phyloP scores from a whole-genome alignment of 2,888 invertebrate genomes.

The Drosophila tripunctata region DNA sequence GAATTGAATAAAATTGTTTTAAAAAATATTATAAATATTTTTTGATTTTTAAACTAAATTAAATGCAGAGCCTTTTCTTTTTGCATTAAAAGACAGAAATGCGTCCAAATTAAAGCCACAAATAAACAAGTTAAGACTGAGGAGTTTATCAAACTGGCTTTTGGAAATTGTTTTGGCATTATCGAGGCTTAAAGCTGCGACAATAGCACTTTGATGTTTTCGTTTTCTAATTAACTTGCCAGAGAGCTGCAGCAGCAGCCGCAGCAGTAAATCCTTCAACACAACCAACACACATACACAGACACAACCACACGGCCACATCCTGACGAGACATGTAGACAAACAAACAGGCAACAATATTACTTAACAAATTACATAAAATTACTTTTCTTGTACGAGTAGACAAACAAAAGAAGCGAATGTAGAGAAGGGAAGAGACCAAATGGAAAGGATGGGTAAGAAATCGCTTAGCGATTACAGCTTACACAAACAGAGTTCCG shows the following conservation, averaged over 20 bases:
- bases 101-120: background rate
- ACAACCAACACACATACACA: background rate
- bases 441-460: constrained; percentile 8
- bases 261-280: constrained; percentile 58
- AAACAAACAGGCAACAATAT: constrained; percentile 59
- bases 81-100: too few relatives aligned
- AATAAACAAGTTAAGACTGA: background rate
- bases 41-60: background rate
- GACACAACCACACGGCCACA: constrained; percentile 41
- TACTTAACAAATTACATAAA: constrained; percentile 81
- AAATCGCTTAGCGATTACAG: constrained; percentile 76
- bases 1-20: background rate
- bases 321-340: constrained; percentile 68
- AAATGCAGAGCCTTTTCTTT: too few relatives aligned
- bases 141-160: background rate
- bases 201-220: constrained; percentile 63
- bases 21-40: too few relatives aligned
- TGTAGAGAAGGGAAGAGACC: background rate
- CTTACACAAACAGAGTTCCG: constrained; percentile 46
- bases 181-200: constrained; percentile 42
- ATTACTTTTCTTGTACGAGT: constrained; percentile 71
- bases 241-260: constrained; percentile 30
- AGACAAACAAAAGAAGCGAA: constrained; percentile 48
- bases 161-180: constrained; percentile 13
- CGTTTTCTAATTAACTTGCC: constrained; percentile 59